A percentile compares a stretch with the other conserved stretches of the same genome.
Conservation (phyloP, 2,888 invertebrate genomes). For the Diarsia mendica region DNA sequence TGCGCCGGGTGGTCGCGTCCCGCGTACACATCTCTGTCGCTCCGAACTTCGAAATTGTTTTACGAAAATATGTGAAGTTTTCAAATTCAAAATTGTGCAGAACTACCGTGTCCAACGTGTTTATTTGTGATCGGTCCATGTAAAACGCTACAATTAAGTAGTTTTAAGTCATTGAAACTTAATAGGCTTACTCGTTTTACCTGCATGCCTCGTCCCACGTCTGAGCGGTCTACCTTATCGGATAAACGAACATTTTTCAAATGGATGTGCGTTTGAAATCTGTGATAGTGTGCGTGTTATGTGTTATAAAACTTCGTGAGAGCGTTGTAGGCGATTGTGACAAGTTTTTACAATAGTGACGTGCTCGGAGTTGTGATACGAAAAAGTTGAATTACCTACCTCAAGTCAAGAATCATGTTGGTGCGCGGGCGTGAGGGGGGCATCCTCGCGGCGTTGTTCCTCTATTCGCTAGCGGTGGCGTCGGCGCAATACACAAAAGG, state of each 20-base stretch:
- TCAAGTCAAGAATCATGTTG: slow-evolving; percentile 81
- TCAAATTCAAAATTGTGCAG: slow-evolving; percentile 80
- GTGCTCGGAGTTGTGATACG: slow-evolving; percentile 81
- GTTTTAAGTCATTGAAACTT: slow-evolving; percentile 88
- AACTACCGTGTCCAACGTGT: slow-evolving; percentile 78
- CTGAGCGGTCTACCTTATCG: slow-evolving; percentile 87
- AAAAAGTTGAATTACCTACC: slow-evolving; percentile 74
- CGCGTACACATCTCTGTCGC: slow-evolving; percentile 78
- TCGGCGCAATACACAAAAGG: slow-evolving; percentile 88
- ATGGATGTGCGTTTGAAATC: slow-evolving; percentile 88
- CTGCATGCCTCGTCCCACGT: slow-evolving; percentile 89
- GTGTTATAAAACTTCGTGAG: slow-evolving; percentile 85
- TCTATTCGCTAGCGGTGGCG: slow-evolving; percentile 84
- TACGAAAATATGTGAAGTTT: slow-evolving; percentile 89
- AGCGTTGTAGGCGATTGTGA: slow-evolving; percentile 82
- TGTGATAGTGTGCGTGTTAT: slow-evolving; percentile 89
- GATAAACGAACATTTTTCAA: slow-evolving; percentile 90
- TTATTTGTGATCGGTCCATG: slow-evolving; percentile 79
- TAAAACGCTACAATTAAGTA: slow-evolving; percentile 79
- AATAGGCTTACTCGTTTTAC: slow-evolving; percentile 88
- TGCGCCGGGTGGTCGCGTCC: slow-evolving; percentile 85
- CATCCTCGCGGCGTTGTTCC: slow-evolving; percentile 80
- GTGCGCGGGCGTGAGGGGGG: slow-evolving; percentile 83
- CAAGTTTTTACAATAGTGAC: slow-evolving; percentile 86
- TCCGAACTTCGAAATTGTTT: slow-evolving; percentile 87